Percentiles rank a stretch among this genome's conserved stretches.
Evolutionary conservation across 2,797 vertebrate genomes (phyloP).

Genomic region (Sebastes iracundus): DNA sequence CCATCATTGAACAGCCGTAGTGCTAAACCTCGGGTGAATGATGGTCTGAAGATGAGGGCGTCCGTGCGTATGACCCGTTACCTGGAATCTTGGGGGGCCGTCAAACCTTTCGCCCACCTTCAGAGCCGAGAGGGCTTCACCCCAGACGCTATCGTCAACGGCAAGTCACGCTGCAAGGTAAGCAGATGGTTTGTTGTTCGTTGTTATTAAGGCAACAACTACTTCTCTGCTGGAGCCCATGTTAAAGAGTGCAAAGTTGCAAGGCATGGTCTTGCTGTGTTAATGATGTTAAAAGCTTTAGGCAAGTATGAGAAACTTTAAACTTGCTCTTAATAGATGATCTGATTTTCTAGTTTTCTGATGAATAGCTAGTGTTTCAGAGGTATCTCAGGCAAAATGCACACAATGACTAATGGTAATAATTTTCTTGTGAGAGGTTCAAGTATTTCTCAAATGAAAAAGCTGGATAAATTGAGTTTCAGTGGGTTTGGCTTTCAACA

Average conservation of each 20-base stretch:
- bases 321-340: not conserved
- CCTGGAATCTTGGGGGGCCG: constrained; percentile 97
- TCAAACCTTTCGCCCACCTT: constrained; percentile 95
- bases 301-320: not conserved
- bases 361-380: not conserved
- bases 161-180: constrained; percentile 87
- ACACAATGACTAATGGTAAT: not conserved
- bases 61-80: constrained; percentile 98
- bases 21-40: constrained; percentile 86
- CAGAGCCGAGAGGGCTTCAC: constrained; percentile 90
- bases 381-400: not conserved
- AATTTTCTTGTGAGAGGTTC: not conserved
- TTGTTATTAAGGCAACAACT: not conserved
- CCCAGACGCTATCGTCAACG: constrained; percentile 83
- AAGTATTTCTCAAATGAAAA: not conserved
- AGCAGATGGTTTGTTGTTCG: not conserved
- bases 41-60: constrained; percentile 94
- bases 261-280: not conserved
- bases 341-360: not conserved
- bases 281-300: not conserved
- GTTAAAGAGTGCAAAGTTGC: not conserved
- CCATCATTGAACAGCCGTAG: constrained; percentile 77
- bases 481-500: not conserved
- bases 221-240: not conserved
- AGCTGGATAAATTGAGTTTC: not conserved